Percentiles rank a stretch among this genome's conserved stretches.
phyloP scores from a whole-genome alignment of 2,888 invertebrate genomes.

The Macropis europaea region DNA sequence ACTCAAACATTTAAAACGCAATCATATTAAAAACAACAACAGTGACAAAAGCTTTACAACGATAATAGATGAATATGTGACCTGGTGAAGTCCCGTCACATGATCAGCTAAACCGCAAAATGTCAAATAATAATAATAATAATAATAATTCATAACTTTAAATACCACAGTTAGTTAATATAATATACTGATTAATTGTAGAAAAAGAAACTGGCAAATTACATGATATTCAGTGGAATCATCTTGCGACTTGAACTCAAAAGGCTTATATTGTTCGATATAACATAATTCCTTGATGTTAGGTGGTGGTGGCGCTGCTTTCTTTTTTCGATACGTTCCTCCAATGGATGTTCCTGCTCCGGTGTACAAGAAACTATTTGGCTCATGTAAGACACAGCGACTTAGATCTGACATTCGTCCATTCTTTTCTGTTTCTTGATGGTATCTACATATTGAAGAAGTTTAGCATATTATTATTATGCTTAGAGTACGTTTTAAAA shows the following conservation, averaged over 20 bases:
- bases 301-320: conserved; percentile 86
- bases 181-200: no score
- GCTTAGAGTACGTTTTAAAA: no score
- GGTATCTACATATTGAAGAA: conserved; percentile 57
- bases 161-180: no score
- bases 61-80: no score
- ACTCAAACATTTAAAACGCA: no score
- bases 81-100: no score
- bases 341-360: conserved; percentile 79
- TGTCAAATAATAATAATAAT: no score
- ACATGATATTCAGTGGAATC: conserved; percentile 30
- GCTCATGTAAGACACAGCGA: conserved; percentile 74
- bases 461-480: no score
- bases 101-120: no score
- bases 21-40: no score
- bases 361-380: conserved; percentile 79
- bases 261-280: conserved; percentile 41
- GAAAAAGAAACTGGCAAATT: not conserved
- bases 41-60: no score
- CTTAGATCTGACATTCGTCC: conserved; percentile 70
- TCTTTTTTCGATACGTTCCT: conserved; percentile 83
- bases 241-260: not conserved
- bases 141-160: no score
- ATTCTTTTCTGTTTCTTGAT: conserved; percentile 75
- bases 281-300: conserved; percentile 59